Evolutionary conservation across 2,113 vertebrate genomes (phyloP).

Genomic region (Ptyas mucosa): DNA sequence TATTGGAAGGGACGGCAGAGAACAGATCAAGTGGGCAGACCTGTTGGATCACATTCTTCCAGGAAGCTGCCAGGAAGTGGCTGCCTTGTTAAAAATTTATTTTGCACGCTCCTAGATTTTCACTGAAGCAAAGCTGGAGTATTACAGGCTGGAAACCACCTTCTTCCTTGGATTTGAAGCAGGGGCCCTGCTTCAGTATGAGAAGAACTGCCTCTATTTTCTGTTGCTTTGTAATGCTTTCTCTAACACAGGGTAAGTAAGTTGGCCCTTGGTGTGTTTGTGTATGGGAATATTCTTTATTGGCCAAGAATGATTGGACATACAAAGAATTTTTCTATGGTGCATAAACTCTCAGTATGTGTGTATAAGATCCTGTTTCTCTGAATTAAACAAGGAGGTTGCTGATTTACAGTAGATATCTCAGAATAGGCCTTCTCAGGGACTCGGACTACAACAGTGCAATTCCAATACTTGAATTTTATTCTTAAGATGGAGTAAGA

Average conservation of each 20-base stretch:
- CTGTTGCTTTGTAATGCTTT: background rate
- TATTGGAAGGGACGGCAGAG: slow-evolving; percentile 2
- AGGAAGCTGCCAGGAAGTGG: slow-evolving; percentile 4
- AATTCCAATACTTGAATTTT: background rate
- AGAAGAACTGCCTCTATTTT: background rate
- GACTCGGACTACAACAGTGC: background rate
- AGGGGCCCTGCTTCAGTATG: background rate
- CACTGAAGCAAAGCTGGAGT: background rate
- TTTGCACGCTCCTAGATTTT: background rate
- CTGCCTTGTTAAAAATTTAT: background rate
- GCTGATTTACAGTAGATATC: background rate
- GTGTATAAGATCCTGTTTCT: background rate
- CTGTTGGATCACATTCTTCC: slow-evolving; percentile 24
- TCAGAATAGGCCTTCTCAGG: background rate
- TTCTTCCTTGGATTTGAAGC: background rate
- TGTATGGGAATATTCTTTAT: background rate
- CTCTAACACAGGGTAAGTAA: slow-evolving; percentile 15
- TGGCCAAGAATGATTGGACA: background rate
- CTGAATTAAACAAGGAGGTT: background rate
- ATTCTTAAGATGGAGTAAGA: background rate
- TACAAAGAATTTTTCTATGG: background rate
- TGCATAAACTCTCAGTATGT: background rate
- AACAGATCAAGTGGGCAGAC: background rate
- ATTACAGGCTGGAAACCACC: background rate
- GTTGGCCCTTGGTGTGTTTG: background rate